Base-by-base conservation (phyloP, 2,888 invertebrate species). In the Litoditis marina region DNA sequence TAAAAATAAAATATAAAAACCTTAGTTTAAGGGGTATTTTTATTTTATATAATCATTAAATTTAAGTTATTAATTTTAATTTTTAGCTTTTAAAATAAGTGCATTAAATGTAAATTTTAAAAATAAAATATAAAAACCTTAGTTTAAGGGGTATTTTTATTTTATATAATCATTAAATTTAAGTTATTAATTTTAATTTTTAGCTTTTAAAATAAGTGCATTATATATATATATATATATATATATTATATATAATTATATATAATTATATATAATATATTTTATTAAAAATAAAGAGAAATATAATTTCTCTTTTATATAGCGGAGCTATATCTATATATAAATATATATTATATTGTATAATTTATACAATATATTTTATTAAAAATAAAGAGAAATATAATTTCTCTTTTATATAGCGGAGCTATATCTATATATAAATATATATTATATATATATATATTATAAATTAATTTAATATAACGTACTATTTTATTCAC, bases 171-270 rank as follows among this genome's bases (percentile, higher is more conserved):
- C n/a, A n/a, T n/a, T n/a, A n/a, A n/a, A n/a, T n/a, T n/a, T n/a
- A n/a, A n/a, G n/a, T n/a, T n/a, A n/a, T n/a, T n/a, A n/a, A n/a
- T n/a, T n/a, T n/a, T n/a, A n/a, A n/a, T n/a, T n/a, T n/a, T n/a
- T n/a, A n/a, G n/a, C n/a, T n/a, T n/a, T n/a, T n/a, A n/a, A n/a
- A n/a, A n/a, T n/a, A n/a, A n/a, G n/a, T n/a, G n/a, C n/a, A n/a
- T n/a, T n/a, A n/a, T n/a, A n/a, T n/a, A n/a, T n/a, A n/a, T 56
- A 49, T 55, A 31, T 16, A 34, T 60, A 50, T 61, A 65, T 36
- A 27, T 61, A 61, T 60, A 22, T n/a, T n/a, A 54, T 61, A 61
- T 60, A 46, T 46, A 61, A 56, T 44, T 56, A 56, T 61, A 36
- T 65, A 65, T 47, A 36, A 28, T 34, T 27, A 19, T 39, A 25